Base-by-base conservation (phyloP, 2,888 invertebrate species). In the Colostygia pectinataria region DNA sequence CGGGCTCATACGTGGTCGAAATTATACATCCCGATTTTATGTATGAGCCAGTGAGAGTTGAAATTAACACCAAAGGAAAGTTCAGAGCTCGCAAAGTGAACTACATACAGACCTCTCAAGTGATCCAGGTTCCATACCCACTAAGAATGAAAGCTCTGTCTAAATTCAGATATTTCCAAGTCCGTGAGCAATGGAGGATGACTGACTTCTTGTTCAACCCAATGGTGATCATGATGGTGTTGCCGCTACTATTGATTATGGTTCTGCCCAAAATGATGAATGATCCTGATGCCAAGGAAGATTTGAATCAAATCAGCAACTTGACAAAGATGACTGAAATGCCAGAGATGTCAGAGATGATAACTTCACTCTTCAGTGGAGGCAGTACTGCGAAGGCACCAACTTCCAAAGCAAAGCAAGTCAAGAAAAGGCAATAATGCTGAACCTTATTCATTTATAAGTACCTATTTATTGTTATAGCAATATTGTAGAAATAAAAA, bases 201-300 rank as follows among this genome's bases (percentile, higher is more conserved):
- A 98, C 98, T 0, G 99, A 99, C 88, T 96, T 99, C 82, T 82
- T 99, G 23, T 96, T 98, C 81, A 98, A 97, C 81, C 99, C 99
- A 1, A 99, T 99, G 98, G 96, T 99, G 3, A 92, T 99, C 55
- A 99, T 99, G 96, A 99, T 99, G 98, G 93, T 99, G 13, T 79
- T 99, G 57, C 99, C 99, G 0, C 86, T 99, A 20, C 75, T 98
- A 2, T 89, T 99, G 4, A 95, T 99, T 65, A 95, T 98, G 94
- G 92, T 99, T 55, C 83, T 99, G 68, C 98, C 99, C 0, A 98
- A 98, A 82, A 94, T 99, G 93, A 96, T 99, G 95, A 98, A 97
- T 74, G 99, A 99, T 84, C 98, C 99, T 2, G 98, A 99, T 80
- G 96, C 99, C 1, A 97, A 98, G 75, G 98, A 98, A 84, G 97